These are phyloP conservation scores for Buteo buteo DNA, from an alignment of 2,113 vertebrate genomes.

Conservation along the genomic window DNA sequence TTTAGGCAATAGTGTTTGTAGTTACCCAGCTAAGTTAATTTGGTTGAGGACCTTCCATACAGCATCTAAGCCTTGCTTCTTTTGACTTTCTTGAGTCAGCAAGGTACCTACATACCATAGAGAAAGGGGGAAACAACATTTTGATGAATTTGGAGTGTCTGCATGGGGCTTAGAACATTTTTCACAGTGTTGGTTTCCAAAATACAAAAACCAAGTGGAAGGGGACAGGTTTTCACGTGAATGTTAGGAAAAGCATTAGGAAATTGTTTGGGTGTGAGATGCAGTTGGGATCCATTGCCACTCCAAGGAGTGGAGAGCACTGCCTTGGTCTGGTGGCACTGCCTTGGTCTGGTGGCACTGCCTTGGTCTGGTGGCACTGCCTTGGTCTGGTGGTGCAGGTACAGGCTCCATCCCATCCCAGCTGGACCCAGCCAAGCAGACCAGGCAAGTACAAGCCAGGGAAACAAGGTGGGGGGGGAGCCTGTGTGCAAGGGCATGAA, in stretches of 20 bases:
- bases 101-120: neutral
- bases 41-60: neutral
- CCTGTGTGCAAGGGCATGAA: neutral
- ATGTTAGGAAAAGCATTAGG: neutral
- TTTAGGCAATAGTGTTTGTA: neutral
- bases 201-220: neutral
- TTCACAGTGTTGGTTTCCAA: neutral
- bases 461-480: neutral
- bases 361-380: neutral
- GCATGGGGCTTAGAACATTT: neutral
- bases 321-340: neutral
- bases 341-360: neutral
- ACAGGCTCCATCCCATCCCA: neutral
- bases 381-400: neutral
- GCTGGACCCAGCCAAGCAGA: neutral
- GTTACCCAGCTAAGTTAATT: neutral
- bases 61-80: neutral
- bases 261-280: neutral
- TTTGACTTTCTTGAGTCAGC: neutral
- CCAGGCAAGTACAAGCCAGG: neutral
- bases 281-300: neutral
- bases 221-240: neutral
- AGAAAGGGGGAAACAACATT: neutral
- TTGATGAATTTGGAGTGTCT: neutral
- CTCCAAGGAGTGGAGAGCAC: neutral